Conservation (phyloP, 2,888 invertebrate genomes). For the Lasioglossum zephyrum region DNA sequence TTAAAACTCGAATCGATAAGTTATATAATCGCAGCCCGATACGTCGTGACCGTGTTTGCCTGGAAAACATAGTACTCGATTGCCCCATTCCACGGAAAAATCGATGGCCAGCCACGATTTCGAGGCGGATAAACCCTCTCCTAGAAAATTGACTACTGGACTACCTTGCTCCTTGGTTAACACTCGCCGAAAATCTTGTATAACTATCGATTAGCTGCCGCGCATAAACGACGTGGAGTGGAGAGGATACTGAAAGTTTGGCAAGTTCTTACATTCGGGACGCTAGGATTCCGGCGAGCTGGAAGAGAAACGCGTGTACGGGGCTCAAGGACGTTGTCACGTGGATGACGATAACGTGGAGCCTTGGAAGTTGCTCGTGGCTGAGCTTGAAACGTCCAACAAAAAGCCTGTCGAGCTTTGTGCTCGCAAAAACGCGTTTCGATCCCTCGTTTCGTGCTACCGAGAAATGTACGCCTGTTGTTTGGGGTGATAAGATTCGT, state of each 20-base stretch:
- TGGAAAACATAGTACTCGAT: constrained; percentile 2
- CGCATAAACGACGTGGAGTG: background rate
- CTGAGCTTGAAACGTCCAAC: background rate
- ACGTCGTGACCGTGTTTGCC: constrained; percentile 38
- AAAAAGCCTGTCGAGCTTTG: background rate
- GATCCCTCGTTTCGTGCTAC: background rate
- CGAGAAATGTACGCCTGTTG: background rate
- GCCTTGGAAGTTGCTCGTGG: constrained; percentile 36
- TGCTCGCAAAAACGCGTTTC: background rate
- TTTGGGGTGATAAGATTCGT: no score
- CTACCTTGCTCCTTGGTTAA: constrained; percentile 28
- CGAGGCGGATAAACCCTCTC: background rate
- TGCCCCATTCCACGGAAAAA: constrained; percentile 9
- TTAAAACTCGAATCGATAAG: constrained; percentile 48
- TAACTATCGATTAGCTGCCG: background rate
- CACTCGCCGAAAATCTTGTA: constrained; percentile 30
- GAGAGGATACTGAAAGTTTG: background rate
- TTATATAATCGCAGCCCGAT: constrained; percentile 40
- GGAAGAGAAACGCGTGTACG: background rate
- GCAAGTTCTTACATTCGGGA: background rate
- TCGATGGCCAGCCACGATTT: constrained; percentile 31
- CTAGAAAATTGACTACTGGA: constrained; percentile 7
- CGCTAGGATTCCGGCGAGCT: background rate
- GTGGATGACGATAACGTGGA: constrained; percentile 36
- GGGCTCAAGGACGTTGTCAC: constrained; percentile 39